These are phyloP conservation scores for Psammodynastes pulverulentus DNA, from an alignment of 2,113 vertebrate genomes.

Conservation along the genomic window DNA sequence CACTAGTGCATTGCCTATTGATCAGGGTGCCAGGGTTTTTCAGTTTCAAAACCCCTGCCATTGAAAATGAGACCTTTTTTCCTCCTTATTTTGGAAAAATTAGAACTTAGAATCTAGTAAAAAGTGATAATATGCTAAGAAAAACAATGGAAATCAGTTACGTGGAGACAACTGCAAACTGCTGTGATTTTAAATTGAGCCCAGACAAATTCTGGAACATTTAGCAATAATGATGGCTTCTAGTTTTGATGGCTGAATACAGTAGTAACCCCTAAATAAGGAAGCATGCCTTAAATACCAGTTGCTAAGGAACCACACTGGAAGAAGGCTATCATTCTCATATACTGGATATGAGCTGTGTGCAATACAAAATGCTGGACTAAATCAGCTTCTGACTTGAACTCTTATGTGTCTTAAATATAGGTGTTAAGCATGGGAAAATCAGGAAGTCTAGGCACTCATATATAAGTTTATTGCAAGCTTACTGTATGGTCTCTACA, in stretches of 20 bases:
- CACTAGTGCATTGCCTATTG: not conserved
- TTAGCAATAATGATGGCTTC: not conserved
- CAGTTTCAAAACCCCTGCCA: not conserved
- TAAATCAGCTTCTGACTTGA: not conserved
- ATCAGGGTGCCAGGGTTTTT: not conserved
- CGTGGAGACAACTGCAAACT: not conserved
- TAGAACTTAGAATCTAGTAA: not conserved
- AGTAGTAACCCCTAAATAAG: not conserved
- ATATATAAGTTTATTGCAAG: not conserved
- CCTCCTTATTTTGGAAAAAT: not conserved
- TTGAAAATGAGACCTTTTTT: not conserved
- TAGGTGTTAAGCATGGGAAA: not conserved
- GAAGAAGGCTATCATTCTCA: not conserved
- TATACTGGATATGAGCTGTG: not conserved
- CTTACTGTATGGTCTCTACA: not conserved
- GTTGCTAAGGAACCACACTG: not conserved
- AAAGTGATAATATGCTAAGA: not conserved
- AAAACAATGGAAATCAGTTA: not conserved
- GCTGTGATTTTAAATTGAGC: not conserved
- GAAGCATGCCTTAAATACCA: not conserved
- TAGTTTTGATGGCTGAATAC: not conserved
- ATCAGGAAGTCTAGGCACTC: not conserved
- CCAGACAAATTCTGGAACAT: not conserved
- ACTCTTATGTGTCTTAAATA: not conserved
- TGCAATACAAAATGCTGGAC: not conserved